Percentiles rank a stretch among this genome's conserved stretches.
Evolutionary conservation across 2,888 invertebrate species (phyloP).

Genomic region (Eilema sororculum): DNA sequence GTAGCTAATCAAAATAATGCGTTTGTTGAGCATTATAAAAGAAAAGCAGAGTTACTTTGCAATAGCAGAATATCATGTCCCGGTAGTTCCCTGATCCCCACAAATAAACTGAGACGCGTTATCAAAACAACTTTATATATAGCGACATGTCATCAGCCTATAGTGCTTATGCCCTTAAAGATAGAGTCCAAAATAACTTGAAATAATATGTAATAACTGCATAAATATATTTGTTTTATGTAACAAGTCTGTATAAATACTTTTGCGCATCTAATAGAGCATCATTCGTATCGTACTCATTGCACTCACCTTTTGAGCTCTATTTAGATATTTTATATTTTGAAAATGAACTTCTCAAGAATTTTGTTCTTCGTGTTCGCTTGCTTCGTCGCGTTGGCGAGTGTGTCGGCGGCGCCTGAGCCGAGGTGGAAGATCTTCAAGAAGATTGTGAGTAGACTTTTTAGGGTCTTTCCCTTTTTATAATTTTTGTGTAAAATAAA

Average conservation of each 20-base stretch:
- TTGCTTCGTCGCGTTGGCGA: slow-evolving; percentile 54
- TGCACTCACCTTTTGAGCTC: not conserved
- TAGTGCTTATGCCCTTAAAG: not conserved
- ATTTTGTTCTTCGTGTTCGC: slow-evolving; percentile 64
- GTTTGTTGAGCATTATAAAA: not conserved
- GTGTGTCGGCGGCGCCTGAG: slow-evolving; percentile 58
- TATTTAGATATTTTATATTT: not conserved
- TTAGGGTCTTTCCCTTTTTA: not conserved
- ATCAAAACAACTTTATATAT: not conserved
- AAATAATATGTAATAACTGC: not conserved
- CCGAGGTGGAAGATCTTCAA: slow-evolving; percentile 68
- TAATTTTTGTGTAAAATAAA: too few relatives aligned
- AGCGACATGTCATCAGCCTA: too few relatives aligned
- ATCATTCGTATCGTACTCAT: slow-evolving; percentile 21
- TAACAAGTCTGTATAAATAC: slow-evolving; percentile 13
- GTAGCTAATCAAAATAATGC: not conserved
- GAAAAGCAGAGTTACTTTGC: not conserved
- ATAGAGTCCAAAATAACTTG: not conserved
- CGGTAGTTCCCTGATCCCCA: slow-evolving; percentile 7
- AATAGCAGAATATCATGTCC: not conserved
- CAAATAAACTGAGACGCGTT: not conserved
- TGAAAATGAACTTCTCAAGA: slow-evolving; percentile 64
- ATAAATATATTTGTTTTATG: not conserved
- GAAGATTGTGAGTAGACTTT: slow-evolving; percentile 66
- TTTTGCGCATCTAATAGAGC: not conserved